Evolutionary conservation across 2,888 invertebrate species (phyloP).

Genomic region (Tetragonula carbonaria): DNA sequence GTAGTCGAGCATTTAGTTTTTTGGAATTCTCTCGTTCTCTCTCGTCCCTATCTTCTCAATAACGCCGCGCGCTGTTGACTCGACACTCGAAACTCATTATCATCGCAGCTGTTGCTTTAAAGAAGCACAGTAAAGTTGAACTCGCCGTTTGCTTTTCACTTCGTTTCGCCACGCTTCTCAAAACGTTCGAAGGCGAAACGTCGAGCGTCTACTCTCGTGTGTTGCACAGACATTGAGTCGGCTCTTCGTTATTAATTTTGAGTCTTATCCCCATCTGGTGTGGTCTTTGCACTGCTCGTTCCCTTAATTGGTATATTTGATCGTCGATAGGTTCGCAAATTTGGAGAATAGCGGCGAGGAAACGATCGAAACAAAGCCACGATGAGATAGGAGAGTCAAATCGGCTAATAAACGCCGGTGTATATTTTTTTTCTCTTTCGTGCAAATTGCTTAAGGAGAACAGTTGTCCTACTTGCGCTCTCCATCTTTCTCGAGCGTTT

Average conservation of each 20-base stretch:
- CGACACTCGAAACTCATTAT: not conserved
- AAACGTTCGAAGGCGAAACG: not conserved
- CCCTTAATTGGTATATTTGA: not conserved
- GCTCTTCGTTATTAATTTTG: not conserved
- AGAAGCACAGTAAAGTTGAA: not conserved
- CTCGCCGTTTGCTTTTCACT: not conserved
- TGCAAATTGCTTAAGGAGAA: conserved; percentile 40
- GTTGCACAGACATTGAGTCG: not conserved
- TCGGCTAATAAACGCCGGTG: no score
- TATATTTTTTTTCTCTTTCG: conserved; percentile 32
- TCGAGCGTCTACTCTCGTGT: not conserved
- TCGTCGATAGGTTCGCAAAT: not conserved
- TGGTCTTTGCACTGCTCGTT: not conserved
- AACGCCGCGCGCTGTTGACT: not conserved
- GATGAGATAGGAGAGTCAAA: no score
- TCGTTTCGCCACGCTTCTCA: not conserved
- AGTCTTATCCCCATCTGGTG: not conserved
- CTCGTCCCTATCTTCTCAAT: not conserved
- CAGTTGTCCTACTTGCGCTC: not conserved
- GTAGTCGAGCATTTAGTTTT: no score
- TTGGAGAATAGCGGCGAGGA: not conserved
- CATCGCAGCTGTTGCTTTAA: not conserved
- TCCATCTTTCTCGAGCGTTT: conserved; percentile 13
- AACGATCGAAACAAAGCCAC: not conserved
- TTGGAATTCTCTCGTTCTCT: not conserved